These are phyloP conservation scores for Gymnarchus niloticus DNA, from an alignment of 2,113 vertebrate genomes.

Conservation along the genomic window DNA sequence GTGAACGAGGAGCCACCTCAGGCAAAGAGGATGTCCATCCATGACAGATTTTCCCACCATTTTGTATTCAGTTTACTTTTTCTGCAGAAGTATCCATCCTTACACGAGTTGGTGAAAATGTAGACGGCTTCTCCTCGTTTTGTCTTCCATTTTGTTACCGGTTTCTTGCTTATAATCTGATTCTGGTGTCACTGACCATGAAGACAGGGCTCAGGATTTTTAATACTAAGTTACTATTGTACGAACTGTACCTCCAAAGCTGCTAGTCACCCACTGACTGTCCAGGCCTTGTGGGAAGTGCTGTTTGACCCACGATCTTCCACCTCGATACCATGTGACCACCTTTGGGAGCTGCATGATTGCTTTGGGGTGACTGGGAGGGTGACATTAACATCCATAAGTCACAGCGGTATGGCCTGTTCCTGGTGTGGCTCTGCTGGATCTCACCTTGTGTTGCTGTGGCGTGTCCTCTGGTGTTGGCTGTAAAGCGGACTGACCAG, in stretches of 20 bases:
- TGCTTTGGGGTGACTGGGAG: not conserved
- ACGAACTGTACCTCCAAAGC: not conserved
- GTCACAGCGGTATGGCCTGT: not conserved
- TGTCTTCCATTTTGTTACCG: not conserved
- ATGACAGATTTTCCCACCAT: not conserved
- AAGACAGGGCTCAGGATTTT: not conserved
- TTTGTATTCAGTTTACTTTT: not conserved
- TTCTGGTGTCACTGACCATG: not conserved
- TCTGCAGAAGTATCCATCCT: not conserved
- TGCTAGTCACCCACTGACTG: not conserved
- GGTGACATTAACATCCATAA: not conserved
- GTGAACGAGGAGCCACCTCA: not conserved
- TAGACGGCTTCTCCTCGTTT: not conserved
- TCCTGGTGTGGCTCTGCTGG: not conserved
- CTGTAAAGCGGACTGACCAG: not conserved
- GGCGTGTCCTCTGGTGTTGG: not conserved
- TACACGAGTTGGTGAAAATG: not conserved
- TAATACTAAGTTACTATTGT: not conserved
- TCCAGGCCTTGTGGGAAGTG: not conserved
- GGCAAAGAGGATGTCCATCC: not conserved
- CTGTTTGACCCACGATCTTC: not conserved
- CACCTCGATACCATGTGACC: not conserved
- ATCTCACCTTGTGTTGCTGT: not conserved
- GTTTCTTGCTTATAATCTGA: not conserved
- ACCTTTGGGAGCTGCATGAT: not conserved